Percentiles rank a stretch among this genome's conserved stretches.
These are phyloP conservation scores for Anadara kagoshimensis DNA, from an alignment of 1,140 invertebrate species.

Conservation along the genomic window DNA sequence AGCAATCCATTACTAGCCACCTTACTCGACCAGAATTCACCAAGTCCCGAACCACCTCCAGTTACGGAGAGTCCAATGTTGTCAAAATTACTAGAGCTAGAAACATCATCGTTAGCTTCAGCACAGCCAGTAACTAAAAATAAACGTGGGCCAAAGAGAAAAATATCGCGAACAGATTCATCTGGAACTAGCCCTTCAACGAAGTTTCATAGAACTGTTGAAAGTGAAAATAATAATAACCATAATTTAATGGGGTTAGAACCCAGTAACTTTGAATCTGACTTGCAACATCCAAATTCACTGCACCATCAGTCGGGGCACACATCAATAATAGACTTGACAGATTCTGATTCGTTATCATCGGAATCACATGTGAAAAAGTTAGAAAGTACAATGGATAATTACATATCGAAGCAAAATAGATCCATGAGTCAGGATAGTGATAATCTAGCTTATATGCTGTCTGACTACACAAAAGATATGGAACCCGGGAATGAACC, in stretches of 20 bases:
- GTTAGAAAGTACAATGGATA: slow-evolving; percentile 66
- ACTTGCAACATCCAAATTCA: slow-evolving; percentile 24
- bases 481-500: slow-evolving; percentile 14
- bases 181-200: slow-evolving; percentile 68
- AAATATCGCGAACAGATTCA: slow-evolving; percentile 42
- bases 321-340: slow-evolving; percentile 58
- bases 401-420: slow-evolving; percentile 53
- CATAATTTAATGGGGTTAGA: slow-evolving; percentile 45
- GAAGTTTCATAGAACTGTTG: slow-evolving; percentile 58
- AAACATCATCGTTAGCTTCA: slow-evolving; percentile 48
- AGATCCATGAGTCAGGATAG: slow-evolving; percentile 27
- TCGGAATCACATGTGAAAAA: slow-evolving; percentile 64
- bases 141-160: slow-evolving; percentile 33
- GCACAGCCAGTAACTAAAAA: slow-evolving; percentile 18
- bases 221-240: slow-evolving; percentile 53
- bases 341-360: slow-evolving; percentile 44
- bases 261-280: slow-evolving; percentile 35
- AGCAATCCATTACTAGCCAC: slow-evolving; percentile 68
- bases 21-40: slow-evolving; percentile 62
- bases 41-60: slow-evolving; percentile 45
- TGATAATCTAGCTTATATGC: slow-evolving; percentile 14
- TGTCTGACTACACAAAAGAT: slow-evolving; percentile 17
- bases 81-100: slow-evolving; percentile 72
- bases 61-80: slow-evolving; percentile 69
- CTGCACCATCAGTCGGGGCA: slow-evolving; percentile 13